phyloP scores from a whole-genome alignment of 2,888 invertebrate genomes.

The Microplitis manilae region DNA sequence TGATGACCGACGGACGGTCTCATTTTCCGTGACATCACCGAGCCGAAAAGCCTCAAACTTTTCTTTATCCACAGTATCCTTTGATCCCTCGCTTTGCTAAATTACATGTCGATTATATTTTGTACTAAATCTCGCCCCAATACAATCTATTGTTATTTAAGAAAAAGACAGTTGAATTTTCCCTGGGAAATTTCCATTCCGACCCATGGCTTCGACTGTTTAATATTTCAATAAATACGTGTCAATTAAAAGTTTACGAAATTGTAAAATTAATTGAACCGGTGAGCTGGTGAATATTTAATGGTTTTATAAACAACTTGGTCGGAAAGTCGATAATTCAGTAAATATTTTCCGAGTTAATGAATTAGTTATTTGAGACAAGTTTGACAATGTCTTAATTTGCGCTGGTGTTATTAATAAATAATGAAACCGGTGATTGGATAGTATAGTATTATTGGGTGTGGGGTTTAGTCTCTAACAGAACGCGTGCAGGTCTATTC shows the following conservation, averaged over 20 bases:
- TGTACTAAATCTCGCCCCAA: slow-evolving; percentile 1
- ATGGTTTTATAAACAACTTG: neutral
- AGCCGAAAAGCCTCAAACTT: slow-evolving; percentile 1
- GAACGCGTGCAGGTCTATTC: neutral
- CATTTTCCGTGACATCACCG: slow-evolving; percentile 42
- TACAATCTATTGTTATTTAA: slow-evolving; percentile 1
- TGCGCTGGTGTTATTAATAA: neutral
- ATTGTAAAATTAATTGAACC: neutral
- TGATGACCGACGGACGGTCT: slow-evolving; percentile 38
- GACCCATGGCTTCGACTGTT: neutral
- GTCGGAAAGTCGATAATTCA: neutral
- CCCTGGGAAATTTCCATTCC: neutral
- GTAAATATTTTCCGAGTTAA: neutral
- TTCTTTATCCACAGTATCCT: neutral
- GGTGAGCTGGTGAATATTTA: no score
- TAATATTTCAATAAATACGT: neutral
- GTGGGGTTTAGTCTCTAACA: neutral
- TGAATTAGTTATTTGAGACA: neutral
- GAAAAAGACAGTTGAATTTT: neutral
- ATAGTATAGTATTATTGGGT: neutral
- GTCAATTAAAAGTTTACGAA: neutral
- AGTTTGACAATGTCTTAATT: neutral
- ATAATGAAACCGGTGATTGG: neutral
- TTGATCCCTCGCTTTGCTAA: neutral
- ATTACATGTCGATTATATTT: slow-evolving; percentile 24